Evolutionary conservation across 2,888 invertebrate genomes (phyloP).

Genomic region (Escarpia spicata): DNA sequence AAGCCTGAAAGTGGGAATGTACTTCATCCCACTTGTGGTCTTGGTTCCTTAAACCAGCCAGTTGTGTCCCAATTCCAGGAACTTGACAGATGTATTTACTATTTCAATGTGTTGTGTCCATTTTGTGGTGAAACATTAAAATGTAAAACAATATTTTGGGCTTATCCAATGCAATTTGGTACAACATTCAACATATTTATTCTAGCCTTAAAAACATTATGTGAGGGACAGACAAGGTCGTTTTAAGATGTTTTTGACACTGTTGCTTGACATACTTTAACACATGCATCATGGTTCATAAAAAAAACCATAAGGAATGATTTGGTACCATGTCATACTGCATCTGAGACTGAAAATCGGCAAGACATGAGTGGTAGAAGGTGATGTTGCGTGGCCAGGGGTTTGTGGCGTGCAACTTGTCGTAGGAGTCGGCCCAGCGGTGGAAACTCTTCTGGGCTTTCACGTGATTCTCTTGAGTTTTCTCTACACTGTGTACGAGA

Average conservation of each 20-base stretch:
- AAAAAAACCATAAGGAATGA: neutral
- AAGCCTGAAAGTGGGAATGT: no score
- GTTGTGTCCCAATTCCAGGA: no score
- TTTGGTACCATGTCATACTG: neutral
- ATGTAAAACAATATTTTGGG: no score
- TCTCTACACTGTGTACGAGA: conserved; percentile 4
- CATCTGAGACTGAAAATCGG: neutral
- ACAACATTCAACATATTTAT: neutral
- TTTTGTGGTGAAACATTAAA: no score
- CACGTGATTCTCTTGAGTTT: neutral
- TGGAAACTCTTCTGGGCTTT: neutral
- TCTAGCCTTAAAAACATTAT: neutral
- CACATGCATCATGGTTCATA: neutral
- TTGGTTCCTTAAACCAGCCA: no score
- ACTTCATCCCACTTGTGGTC: no score
- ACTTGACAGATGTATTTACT: no score
- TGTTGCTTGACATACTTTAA: no score
- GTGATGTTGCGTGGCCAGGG: neutral
- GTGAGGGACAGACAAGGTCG: no score
- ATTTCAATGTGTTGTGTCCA: no score
- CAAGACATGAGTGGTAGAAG: neutral
- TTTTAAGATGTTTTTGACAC: no score
- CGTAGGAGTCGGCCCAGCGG: neutral
- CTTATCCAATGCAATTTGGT: no score
- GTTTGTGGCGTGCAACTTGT: neutral